Evolutionary conservation across 2,888 invertebrate genomes (phyloP).

Genomic region (Cerceris ruficornis): DNA sequence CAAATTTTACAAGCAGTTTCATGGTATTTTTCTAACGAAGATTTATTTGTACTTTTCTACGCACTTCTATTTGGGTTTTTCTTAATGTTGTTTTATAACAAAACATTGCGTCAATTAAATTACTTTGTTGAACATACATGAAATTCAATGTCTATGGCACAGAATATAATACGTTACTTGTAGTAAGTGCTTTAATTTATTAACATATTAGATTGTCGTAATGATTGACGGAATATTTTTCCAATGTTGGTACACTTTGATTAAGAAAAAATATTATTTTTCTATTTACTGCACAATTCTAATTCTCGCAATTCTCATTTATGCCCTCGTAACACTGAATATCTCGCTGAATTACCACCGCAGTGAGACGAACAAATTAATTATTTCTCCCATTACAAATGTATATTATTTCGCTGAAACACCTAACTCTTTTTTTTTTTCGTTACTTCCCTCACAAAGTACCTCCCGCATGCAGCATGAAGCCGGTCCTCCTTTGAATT

Average conservation of each 20-base stretch:
- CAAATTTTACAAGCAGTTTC: not conserved
- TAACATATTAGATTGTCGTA: too few relatives aligned
- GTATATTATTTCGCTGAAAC: not conserved
- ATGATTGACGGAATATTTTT: too few relatives aligned
- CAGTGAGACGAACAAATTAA: not conserved
- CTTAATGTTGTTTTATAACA: not conserved
- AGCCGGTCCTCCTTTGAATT: not conserved
- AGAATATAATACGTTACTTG: too few relatives aligned
- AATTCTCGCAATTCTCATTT: too few relatives aligned
- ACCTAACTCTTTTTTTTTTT: not conserved
- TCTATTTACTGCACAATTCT: too few relatives aligned
- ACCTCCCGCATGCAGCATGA: constrained; percentile 23
- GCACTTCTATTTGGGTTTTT: not conserved
- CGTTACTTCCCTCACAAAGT: not conserved
- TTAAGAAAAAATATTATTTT: too few relatives aligned
- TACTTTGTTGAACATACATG: not conserved
- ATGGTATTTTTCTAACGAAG: not conserved
- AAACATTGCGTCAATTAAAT: not conserved
- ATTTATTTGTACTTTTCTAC: not conserved
- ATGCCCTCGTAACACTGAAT: too few relatives aligned
- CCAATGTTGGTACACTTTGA: too few relatives aligned
- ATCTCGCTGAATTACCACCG: too few relatives aligned
- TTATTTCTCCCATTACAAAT: not conserved
- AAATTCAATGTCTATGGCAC: too few relatives aligned
- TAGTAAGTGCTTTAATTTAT: too few relatives aligned